Conservation (phyloP, 1,140 invertebrate species). For the Chlorops oryzae region DNA sequence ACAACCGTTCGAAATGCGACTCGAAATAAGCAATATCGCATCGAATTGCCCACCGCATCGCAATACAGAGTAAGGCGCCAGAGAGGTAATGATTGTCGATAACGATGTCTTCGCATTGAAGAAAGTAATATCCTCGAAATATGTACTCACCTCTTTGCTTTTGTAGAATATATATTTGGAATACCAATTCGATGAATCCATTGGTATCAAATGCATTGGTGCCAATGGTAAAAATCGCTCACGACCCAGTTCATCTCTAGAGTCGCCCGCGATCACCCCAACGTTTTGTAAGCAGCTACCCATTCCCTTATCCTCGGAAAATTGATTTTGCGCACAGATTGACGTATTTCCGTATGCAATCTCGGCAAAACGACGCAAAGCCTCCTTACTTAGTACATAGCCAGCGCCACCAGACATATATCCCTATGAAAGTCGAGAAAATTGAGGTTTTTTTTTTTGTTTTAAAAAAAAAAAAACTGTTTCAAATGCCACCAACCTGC, state of each 20-base stretch:
- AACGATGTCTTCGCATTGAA: background rate
- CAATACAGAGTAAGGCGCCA: no score
- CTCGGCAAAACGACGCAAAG: conserved; percentile 66
- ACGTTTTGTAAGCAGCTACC: conserved; percentile 81
- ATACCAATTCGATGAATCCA: conserved; percentile 51
- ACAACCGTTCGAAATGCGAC: no score
- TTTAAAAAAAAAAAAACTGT: background rate
- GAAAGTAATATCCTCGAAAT: background rate
- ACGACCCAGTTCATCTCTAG: conserved; percentile 70
- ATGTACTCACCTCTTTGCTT: conserved; percentile 66
- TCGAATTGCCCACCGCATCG: no score
- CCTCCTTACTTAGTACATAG: conserved; percentile 82
- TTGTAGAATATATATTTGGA: conserved; percentile 39
- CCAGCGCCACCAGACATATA: conserved; percentile 94
- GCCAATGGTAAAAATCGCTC: conserved; percentile 66
- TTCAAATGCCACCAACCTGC: no score
- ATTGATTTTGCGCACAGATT: conserved; percentile 64
- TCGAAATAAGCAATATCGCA: no score
- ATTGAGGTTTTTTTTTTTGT: background rate
- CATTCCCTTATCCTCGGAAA: conserved; percentile 83
- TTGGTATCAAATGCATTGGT: conserved; percentile 76
- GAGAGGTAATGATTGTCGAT: background rate
- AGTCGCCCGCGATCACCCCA: conserved; percentile 80
- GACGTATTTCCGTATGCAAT: conserved; percentile 61
- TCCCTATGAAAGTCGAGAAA: conserved; percentile 52